Conservation (phyloP, 1,140 invertebrate species). For the Bicyclus anynana region DNA sequence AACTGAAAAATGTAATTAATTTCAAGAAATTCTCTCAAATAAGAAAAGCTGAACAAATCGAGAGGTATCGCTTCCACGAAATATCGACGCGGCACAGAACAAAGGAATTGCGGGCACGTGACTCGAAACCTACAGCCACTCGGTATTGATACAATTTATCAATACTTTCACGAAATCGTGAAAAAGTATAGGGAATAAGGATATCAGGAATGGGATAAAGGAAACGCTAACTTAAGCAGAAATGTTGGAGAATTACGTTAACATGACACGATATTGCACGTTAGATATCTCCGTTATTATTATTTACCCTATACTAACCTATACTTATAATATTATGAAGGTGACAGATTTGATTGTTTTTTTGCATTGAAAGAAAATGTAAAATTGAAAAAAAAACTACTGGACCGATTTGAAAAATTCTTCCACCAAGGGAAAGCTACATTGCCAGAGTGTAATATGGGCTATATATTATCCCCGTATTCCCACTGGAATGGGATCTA, state of each 20-base stretch:
- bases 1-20: neutral
- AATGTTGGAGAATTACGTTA: conserved; percentile 11
- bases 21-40: neutral
- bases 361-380: too few relatives aligned
- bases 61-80: conserved; percentile 22
- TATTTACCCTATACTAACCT: too few relatives aligned
- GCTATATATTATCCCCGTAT: too few relatives aligned
- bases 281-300: neutral
- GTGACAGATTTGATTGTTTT: too few relatives aligned
- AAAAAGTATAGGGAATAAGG: conserved; percentile 8
- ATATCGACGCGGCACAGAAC: conserved; percentile 34
- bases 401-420: conserved; percentile 18
- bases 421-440: too few relatives aligned
- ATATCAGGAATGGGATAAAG: conserved; percentile 3
- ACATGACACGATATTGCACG: neutral
- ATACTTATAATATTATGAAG: too few relatives aligned
- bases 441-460: too few relatives aligned
- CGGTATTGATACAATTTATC: conserved; percentile 30
- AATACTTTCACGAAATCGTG: conserved; percentile 16
- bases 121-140: conserved; percentile 28
- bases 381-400: too few relatives aligned
- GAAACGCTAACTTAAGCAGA: conserved; percentile 10
- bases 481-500: too few relatives aligned
- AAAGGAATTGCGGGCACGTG: conserved; percentile 48
- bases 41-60: neutral